These are phyloP conservation scores for Piprites chloris DNA, from an alignment of 2,113 vertebrate species.

Conservation along the genomic window DNA sequence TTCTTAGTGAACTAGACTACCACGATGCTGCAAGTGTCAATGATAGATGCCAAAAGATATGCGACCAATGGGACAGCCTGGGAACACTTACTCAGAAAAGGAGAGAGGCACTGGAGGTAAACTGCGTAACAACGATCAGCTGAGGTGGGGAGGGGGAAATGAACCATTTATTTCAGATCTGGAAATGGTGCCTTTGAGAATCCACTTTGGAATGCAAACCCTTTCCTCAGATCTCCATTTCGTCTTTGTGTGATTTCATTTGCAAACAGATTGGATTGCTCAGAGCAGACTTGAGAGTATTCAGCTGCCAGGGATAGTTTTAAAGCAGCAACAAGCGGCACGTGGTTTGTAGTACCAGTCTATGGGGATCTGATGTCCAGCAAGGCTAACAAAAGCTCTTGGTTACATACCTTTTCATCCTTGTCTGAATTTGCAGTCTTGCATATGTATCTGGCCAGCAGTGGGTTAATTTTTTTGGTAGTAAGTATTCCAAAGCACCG, in stretches of 20 bases:
- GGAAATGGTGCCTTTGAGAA: neutral
- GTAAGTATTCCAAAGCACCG: neutral
- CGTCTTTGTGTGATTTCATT: neutral
- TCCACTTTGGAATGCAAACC: neutral
- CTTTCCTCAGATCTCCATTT: neutral
- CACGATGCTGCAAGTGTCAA: constrained; percentile 93
- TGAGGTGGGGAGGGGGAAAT: neutral
- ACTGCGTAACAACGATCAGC: neutral
- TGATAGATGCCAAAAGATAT: constrained; percentile 94
- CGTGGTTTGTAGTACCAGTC: neutral
- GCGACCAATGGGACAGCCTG: constrained; percentile 95
- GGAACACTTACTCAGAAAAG: constrained; percentile 97
- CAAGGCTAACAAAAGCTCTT: neutral
- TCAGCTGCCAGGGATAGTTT: neutral
- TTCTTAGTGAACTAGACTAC: constrained; percentile 88
- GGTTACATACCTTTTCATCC: neutral
- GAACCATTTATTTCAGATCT: neutral
- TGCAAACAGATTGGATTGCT: neutral
- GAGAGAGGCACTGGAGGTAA: constrained; percentile 92
- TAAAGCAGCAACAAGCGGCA: neutral
- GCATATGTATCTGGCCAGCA: neutral
- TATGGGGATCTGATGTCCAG: neutral
- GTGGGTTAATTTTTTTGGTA: neutral
- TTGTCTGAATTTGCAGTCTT: neutral
- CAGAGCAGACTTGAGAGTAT: neutral